Evolutionary conservation across 2,888 invertebrate species (phyloP), one percentile per base, ranked within the genome.

Genomic region (Trichacis sp.): DNA sequence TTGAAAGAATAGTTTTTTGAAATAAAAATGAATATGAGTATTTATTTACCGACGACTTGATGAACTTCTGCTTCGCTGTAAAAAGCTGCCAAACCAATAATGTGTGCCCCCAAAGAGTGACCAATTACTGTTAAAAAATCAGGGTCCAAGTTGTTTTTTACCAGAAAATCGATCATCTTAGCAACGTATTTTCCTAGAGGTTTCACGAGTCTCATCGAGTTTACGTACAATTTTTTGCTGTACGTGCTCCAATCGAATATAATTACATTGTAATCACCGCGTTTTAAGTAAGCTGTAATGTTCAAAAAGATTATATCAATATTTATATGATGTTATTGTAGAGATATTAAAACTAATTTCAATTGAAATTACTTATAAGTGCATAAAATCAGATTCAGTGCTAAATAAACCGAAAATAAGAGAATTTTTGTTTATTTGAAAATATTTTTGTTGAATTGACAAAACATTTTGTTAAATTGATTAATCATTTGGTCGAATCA

Each of bases 61-160:
- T 72, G 68, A 6, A 78, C 64, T 20, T 56, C 72, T 2, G 54
- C 52, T 1, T 17, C 8, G 29, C 56, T 67, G 40, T 72, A 62
- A 43, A 69, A 72, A 3, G 72, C 76, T 8, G 77, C 73, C 12
- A 81, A 30, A 24, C 81, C 81, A 47, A 72, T 69, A 3, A 81
- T 63, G 43, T 81, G 82, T 6, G 77, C 81, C 2, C 81, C 82
- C 14, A 82, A 73, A 6, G 82, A 82, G 48, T 81, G 82, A 2
- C 82, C 82, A 8, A 75, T 68, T 1, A 80, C 50, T 4, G 72
- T 73, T 1, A 75, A 65, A 1, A 62, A 12, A 1, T 74, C 71
- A 1, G 72, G n/a, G 51, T 80, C 63, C 52, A 73, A 48, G n/a
- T 74, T 77, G 19, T 74, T 38, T 0, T 47, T 38, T 11, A 57